Evolutionary conservation across 64 coral and sea anemone species (phyloP).

Genomic region (Porites australiensis): DNA sequence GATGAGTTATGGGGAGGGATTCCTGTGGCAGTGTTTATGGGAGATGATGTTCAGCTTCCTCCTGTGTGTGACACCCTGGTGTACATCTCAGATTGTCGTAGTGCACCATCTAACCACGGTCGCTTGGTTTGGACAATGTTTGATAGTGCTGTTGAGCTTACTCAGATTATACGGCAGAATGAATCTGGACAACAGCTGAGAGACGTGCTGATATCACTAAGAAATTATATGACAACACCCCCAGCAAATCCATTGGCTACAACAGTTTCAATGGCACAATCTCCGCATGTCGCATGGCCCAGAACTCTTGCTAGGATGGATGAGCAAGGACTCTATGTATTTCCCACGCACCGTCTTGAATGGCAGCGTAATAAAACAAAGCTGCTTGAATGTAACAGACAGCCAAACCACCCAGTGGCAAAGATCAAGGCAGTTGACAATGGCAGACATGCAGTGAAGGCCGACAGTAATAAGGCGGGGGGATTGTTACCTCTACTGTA

Average conservation of each 20-base stretch:
- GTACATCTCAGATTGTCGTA: constrained; percentile 21
- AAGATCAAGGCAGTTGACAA: constrained; percentile 11
- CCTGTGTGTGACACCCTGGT: constrained; percentile 28
- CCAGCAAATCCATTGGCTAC: constrained; percentile 43
- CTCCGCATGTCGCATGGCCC: constrained; percentile 15
- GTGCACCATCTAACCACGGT: constrained; percentile 52
- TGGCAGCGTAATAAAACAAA: constrained; percentile 42
- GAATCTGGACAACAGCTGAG: constrained; percentile 39
- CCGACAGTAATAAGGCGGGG: constrained; percentile 28
- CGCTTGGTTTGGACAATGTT: constrained; percentile 43
- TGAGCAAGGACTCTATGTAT: constrained; percentile 1
- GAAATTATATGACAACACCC: constrained; percentile 35
- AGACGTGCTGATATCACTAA: constrained; percentile 23
- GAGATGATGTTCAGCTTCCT: constrained; percentile 55
- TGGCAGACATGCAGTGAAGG: constrained; percentile 18
- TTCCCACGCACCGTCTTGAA: constrained; percentile 40
- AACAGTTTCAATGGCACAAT: constrained; percentile 61
- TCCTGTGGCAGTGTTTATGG: constrained; percentile 33
- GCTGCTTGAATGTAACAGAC: constrained; percentile 25
- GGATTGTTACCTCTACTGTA: background rate
- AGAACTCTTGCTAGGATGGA: constrained; percentile 52
- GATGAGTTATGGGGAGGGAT: constrained; percentile 40
- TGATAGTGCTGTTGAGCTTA: constrained; percentile 35
- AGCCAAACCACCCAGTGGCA: constrained; percentile 38
- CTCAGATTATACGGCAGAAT: constrained; percentile 18